Evolutionary conservation across 2,888 invertebrate species (phyloP).

Genomic region (Eurytoma californica): DNA sequence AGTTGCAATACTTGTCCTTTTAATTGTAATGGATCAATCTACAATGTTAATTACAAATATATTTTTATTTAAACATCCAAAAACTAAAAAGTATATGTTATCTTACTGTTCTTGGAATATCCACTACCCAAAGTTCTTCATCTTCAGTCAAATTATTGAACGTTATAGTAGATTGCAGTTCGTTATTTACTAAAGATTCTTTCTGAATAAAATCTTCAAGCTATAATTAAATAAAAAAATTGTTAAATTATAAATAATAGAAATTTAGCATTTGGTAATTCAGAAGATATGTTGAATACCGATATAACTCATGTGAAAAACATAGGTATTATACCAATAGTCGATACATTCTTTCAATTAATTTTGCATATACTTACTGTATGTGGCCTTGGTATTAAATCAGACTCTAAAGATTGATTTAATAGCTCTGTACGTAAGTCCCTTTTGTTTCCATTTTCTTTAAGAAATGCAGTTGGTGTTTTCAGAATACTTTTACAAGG

Average conservation of each 20-base stretch:
- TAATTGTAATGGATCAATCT: conserved; percentile 57
- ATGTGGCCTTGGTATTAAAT: conserved; percentile 53
- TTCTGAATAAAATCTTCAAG: conserved; percentile 51
- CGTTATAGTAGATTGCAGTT: conserved; percentile 47
- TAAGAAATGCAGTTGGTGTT: neutral
- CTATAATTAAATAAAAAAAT: conserved; percentile 43
- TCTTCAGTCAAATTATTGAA: conserved; percentile 52
- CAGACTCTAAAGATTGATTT: conserved; percentile 9
- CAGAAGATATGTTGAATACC: no score
- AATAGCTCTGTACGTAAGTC: conserved; percentile 17
- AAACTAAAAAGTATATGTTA: neutral
- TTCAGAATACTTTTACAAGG: conserved; percentile 31
- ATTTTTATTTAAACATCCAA: neutral
- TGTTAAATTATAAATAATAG: neutral
- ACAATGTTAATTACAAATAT: conserved; percentile 1
- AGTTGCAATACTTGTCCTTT: conserved; percentile 56
- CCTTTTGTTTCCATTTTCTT: conserved; percentile 14
- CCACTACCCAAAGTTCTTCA: conserved; percentile 59
- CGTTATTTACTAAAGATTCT: conserved; percentile 36
- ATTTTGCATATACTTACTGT: conserved; percentile 52
- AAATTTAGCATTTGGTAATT: neutral
- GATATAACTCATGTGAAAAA: no score
- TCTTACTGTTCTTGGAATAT: conserved; percentile 58
- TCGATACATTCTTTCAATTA: neutral
- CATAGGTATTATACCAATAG: no score